Conservation (phyloP, 2,113 vertebrate genomes). For the Nerophis lumbriciformis region DNA sequence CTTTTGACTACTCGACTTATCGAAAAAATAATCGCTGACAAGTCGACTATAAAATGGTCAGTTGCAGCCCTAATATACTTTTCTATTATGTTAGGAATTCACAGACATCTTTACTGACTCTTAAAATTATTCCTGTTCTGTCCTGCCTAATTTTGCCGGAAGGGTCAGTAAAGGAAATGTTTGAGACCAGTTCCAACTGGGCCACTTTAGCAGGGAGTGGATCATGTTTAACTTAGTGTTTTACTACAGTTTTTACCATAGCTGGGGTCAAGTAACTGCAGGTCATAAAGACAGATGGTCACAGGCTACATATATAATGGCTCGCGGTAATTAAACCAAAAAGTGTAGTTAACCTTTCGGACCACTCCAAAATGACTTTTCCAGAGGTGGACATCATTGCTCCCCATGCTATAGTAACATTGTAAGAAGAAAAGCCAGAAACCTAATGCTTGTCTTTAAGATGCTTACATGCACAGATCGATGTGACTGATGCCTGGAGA, state of each 20-base stretch:
- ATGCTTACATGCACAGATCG: neutral
- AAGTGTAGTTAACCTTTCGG: constrained; percentile 12
- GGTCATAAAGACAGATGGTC: constrained; percentile 52
- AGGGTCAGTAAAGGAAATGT: constrained; percentile 46
- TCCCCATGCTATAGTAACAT: constrained; percentile 1
- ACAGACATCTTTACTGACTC: constrained; percentile 3
- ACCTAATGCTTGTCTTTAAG: neutral
- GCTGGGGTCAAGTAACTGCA: constrained; percentile 43
- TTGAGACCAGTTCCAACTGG: constrained; percentile 36
- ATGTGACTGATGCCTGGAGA: neutral
- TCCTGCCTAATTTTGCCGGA: constrained; percentile 38
- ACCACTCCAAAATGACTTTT: constrained; percentile 24
- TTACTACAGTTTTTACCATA: constrained; percentile 51
- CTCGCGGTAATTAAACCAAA: constrained; percentile 21
- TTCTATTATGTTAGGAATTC: neutral
- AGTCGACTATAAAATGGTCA: no score
- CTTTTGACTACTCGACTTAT: no score
- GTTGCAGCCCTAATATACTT: no score
- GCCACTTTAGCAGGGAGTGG: constrained; percentile 33
- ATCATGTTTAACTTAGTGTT: constrained; percentile 52
- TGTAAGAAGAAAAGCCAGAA: neutral
- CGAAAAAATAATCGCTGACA: no score
- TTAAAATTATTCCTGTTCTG: constrained; percentile 25
- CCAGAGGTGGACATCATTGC: neutral
- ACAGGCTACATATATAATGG: constrained; percentile 35